phyloP scores from a whole-genome alignment of 2,888 invertebrate species.

The Heliconius ismenius region DNA sequence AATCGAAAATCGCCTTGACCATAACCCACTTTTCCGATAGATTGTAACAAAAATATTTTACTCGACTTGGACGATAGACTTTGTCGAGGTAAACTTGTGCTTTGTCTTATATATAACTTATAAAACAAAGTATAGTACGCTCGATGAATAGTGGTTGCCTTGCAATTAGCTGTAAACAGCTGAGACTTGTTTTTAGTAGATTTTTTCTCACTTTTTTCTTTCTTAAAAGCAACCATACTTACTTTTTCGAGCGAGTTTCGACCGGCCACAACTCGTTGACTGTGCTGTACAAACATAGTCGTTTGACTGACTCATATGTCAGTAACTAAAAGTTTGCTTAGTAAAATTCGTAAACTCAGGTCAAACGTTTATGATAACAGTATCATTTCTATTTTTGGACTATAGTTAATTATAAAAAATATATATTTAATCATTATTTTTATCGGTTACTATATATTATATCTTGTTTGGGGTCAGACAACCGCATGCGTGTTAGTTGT shows the following conservation, averaged over 20 bases:
- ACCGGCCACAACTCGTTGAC: too few species aligned
- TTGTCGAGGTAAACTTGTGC: conserved; percentile 17
- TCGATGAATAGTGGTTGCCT: too few species aligned
- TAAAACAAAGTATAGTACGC: not conserved
- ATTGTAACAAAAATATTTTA: conserved; percentile 20
- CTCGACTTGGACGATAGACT: conserved; percentile 5
- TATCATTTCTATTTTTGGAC: not conserved
- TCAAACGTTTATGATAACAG: not conserved
- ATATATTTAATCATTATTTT: not conserved
- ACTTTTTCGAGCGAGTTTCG: too few species aligned
- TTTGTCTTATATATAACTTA: conserved; percentile 2
- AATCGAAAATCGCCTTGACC: conserved; percentile 18
- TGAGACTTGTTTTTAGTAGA: too few species aligned
- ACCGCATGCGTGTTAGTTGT: not conserved
- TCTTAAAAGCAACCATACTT: too few species aligned
- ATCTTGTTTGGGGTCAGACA: not conserved
- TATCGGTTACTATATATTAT: not conserved
- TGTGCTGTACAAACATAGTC: not conserved
- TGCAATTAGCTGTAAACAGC: too few species aligned
- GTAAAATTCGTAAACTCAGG: not conserved
- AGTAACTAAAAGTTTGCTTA: not conserved
- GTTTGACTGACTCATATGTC: not conserved
- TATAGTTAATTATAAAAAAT: not conserved
- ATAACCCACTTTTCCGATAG: conserved; percentile 22
- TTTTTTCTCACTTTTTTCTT: too few species aligned